phyloP scores from a whole-genome alignment of 1,140 invertebrate species.

The Drosophila ohnishii region DNA sequence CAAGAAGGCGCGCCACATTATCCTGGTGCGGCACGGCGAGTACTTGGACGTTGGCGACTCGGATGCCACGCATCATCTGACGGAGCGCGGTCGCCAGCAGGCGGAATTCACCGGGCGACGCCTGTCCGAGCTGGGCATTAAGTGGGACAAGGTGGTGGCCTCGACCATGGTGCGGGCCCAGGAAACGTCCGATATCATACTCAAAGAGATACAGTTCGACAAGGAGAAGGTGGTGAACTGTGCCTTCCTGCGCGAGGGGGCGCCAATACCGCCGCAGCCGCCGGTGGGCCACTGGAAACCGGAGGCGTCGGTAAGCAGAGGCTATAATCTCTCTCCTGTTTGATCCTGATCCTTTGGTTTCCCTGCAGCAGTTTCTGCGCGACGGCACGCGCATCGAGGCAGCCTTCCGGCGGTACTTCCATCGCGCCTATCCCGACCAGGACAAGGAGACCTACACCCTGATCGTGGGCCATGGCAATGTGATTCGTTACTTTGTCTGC shows the following conservation, averaged over 20 bases:
- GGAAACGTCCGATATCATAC: constrained; percentile 94
- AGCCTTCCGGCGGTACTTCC: constrained; percentile 96
- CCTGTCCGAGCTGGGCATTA: constrained; percentile 89
- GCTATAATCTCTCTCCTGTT: neutral
- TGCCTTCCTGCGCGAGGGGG: constrained; percentile 95
- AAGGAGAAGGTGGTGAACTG: constrained; percentile 86
- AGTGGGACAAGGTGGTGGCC: constrained; percentile 90
- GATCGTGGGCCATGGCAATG: constrained; percentile 98
- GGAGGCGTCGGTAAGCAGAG: constrained; percentile 88
- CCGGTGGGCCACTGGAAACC: constrained; percentile 93
- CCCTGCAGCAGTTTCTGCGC: constrained; percentile 92
- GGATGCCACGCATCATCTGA: constrained; percentile 91
- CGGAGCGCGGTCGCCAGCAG: constrained; percentile 91
- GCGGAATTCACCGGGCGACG: constrained; percentile 92
- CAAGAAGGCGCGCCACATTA: constrained; percentile 91
- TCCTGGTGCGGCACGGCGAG: constrained; percentile 97
- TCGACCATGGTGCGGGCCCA: constrained; percentile 97
- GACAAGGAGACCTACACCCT: constrained; percentile 94
- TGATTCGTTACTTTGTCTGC: constrained; percentile 98
- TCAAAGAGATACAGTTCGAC: constrained; percentile 77
- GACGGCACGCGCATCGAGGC: constrained; percentile 99
- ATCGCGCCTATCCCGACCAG: constrained; percentile 93
- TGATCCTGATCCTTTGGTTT: constrained; percentile 2
- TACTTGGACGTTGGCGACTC: constrained; percentile 90
- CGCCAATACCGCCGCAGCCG: constrained; percentile 97